A percentile compares a stretch with the other conserved stretches of the same genome.
Evolutionary conservation across 2,888 invertebrate genomes (phyloP).

Genomic region (Lydus trimaculatus): DNA sequence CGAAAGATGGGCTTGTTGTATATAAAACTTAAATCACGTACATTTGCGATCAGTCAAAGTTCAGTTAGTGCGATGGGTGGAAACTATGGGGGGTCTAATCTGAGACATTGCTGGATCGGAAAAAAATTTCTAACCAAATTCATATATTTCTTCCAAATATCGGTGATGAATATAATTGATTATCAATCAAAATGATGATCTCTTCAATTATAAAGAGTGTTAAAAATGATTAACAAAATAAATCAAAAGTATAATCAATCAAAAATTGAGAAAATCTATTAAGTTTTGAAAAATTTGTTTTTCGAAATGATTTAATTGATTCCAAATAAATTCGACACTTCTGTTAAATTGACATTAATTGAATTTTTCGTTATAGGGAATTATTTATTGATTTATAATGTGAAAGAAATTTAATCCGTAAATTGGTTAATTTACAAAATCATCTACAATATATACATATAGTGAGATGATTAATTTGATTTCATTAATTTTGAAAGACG

Average conservation of each 20-base stretch:
- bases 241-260: neutral
- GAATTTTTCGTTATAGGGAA: conserved; percentile 15
- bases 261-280: neutral
- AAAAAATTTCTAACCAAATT: too few relatives aligned
- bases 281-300: neutral
- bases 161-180: neutral
- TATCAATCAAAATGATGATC: neutral
- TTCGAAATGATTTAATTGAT: conserved; percentile 11
- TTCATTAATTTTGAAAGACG: conserved; percentile 2
- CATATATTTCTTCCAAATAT: too few relatives aligned
- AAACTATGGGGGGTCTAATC: neutral
- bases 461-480: conserved; percentile 12
- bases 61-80: neutral
- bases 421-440: conserved; percentile 19
- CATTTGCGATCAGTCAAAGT: conserved; percentile 40
- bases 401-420: conserved; percentile 13
- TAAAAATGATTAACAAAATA: neutral
- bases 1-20: conserved; percentile 14
- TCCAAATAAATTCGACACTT: conserved; percentile 13
- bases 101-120: too few relatives aligned
- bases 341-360: conserved; percentile 24
- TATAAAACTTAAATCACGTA: conserved; percentile 39
- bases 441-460: too few relatives aligned
- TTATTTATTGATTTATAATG: conserved; percentile 27
- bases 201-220: neutral